phyloP scores from a whole-genome alignment of 2,888 invertebrate species.

The Eurytoma californica region DNA sequence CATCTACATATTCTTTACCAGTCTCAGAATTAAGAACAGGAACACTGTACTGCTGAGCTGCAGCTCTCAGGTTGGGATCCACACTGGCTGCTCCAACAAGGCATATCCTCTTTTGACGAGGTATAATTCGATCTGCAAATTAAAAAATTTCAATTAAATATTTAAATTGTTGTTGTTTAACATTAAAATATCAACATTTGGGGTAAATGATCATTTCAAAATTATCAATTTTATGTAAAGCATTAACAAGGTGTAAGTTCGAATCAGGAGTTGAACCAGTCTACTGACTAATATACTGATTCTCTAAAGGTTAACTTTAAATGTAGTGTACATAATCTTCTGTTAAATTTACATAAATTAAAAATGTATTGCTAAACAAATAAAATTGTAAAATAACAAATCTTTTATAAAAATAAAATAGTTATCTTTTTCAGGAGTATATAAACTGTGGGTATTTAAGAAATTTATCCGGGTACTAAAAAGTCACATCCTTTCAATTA shows the following conservation, averaged over 20 bases:
- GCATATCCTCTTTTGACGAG: conserved; percentile 79
- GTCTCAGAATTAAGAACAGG: conserved; percentile 80
- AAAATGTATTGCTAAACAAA: too few species aligned
- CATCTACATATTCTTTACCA: conserved; percentile 79
- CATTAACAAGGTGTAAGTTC: too few species aligned
- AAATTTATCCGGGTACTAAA: not conserved
- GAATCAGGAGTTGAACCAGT: too few species aligned
- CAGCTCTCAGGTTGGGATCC: conserved; percentile 77
- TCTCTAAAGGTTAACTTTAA: too few species aligned
- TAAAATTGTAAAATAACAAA: too few species aligned
- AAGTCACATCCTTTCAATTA: conserved; percentile 15
- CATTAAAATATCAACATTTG: not conserved
- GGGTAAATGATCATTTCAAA: not conserved
- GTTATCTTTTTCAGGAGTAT: not conserved
- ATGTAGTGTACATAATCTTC: not conserved
- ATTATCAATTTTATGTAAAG: not conserved
- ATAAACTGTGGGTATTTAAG: not conserved
- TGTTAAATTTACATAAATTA: too few species aligned
- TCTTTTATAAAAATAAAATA: too few species aligned
- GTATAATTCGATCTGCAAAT: conserved; percentile 68
- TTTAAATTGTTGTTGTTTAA: not conserved
- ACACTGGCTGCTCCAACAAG: conserved; percentile 79
- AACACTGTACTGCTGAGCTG: conserved; percentile 80
- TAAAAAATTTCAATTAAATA: not conserved
- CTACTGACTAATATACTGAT: too few species aligned